Conservation (phyloP, 1,140 invertebrate genomes). For the Aphelinus certus region DNA sequence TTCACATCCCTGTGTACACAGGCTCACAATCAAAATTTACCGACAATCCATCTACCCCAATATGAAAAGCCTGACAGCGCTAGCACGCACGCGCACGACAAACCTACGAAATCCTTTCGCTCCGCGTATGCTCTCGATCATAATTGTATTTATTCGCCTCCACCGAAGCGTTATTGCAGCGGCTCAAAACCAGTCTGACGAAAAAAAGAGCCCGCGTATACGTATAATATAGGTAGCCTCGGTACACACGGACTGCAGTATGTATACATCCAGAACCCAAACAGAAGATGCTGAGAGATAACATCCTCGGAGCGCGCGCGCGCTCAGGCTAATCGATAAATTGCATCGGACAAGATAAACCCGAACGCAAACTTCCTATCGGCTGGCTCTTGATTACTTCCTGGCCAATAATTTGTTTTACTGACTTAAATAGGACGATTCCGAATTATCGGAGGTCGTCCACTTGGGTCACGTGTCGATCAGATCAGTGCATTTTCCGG, state of each 20-base stretch:
- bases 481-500: too few species aligned
- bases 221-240: background rate
- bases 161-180: slow-evolving; percentile 12
- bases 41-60: slow-evolving; percentile 13
- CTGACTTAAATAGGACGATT: too few species aligned
- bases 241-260: too few species aligned
- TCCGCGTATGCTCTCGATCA: background rate
- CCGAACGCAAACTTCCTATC: background rate
- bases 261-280: background rate
- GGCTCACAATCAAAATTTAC: slow-evolving; percentile 15
- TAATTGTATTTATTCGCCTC: slow-evolving; percentile 32
- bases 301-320: background rate
- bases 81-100: background rate
- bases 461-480: too few species aligned
- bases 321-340: slow-evolving; percentile 18
- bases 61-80: slow-evolving; percentile 5
- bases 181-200: slow-evolving; percentile 30
- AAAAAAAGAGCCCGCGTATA: slow-evolving; percentile 19
- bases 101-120: background rate
- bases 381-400: too few species aligned
- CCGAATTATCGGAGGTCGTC: too few species aligned
- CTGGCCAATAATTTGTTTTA: too few species aligned
- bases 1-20: slow-evolving; percentile 8
- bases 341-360: background rate
- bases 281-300: slow-evolving; percentile 2